Evolutionary conservation across 2,888 invertebrate genomes (phyloP).

Genomic region (Agapostemon virescens): DNA sequence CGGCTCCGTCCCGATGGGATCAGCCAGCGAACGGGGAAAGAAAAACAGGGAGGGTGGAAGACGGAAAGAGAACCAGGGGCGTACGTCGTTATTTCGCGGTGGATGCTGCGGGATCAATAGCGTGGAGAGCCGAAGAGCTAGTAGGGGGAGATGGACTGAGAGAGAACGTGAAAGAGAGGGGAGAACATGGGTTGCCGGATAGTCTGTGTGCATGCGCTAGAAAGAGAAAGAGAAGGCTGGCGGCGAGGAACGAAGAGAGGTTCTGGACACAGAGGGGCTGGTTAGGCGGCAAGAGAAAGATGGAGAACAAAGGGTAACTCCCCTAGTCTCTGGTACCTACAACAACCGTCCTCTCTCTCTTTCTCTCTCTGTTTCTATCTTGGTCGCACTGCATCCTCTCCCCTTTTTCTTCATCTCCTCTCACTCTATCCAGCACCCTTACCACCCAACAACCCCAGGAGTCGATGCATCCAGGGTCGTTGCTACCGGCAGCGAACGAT

Average conservation of each 20-base stretch:
- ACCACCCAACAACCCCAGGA: slow-evolving; percentile 78
- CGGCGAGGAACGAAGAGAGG: slow-evolving; percentile 42
- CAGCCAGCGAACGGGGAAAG: slow-evolving; percentile 35
- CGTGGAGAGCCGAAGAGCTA: slow-evolving; percentile 76
- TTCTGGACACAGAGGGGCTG: slow-evolving; percentile 41
- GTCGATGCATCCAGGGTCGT: slow-evolving; percentile 81
- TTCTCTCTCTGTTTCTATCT: background rate
- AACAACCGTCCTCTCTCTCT: slow-evolving; percentile 47
- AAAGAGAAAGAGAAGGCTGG: slow-evolving; percentile 33
- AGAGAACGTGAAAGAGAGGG: slow-evolving; percentile 37
- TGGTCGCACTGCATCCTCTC: slow-evolving; percentile 20
- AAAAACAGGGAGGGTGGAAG: slow-evolving; percentile 36
- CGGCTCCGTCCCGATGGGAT: slow-evolving; percentile 28
- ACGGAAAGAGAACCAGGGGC: slow-evolving; percentile 67
- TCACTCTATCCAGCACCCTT: slow-evolving; percentile 72
- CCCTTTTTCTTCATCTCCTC: slow-evolving; percentile 55
- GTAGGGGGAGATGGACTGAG: slow-evolving; percentile 61
- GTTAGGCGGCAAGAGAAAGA: slow-evolving; percentile 61
- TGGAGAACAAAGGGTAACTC: slow-evolving; percentile 72
- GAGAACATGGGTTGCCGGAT: slow-evolving; percentile 23
- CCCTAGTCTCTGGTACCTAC: slow-evolving; percentile 64
- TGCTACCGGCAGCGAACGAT: slow-evolving; percentile 80
- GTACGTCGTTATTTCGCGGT: slow-evolving; percentile 80
- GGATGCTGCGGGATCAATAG: slow-evolving; percentile 81
- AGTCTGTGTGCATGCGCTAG: slow-evolving; percentile 32